Evolutionary conservation across 2,113 vertebrate genomes (phyloP), one percentile per base, ranked within the genome.

Genomic region (Haemorhous mexicanus): DNA sequence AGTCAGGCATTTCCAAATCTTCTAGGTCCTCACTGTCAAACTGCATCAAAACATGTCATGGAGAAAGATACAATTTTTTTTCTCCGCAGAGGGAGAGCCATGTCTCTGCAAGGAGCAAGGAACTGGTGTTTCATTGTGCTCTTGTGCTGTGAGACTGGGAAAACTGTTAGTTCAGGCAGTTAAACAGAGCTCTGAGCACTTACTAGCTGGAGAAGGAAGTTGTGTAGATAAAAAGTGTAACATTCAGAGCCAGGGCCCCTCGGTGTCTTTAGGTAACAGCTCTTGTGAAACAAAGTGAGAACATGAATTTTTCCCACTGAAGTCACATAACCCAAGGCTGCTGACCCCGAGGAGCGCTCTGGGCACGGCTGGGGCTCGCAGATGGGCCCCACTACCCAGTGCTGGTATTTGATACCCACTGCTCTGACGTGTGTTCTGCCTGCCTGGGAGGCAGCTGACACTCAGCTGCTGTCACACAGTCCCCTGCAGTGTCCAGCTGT

Each of bases 291-390:
- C 6, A 13, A 30, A 5, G 4, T 10, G 18, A 24, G 28, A 11
- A 32, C 9, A 1, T 4, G 8, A 20, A 1, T 28, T 61, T 32
- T 62, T 16, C 41, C 30, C 14, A 1, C 14, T 46, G 28, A n/a
- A 41, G 39, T 44, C 2, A 0, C 41, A 41, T 27, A 16, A 6
- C 8, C 3, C 3, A 1, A 27, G 58, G 35, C 7, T 15, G 33
- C 14, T 46, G 16, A 5, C 70, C 53, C 33, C 2, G 0, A 1
- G 62, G 70, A 49, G 58, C 5, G 20, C 56, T 41, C 21, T 32
- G 12, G 11, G 47, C 24, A 1, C 5, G 43, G 30, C 32, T 22
- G 49, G 35, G 56, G 27, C 35, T 67, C 61, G 5, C 37, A 52
- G 37, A 10, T 23, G 37, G 28, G 37, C 61, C 37, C 49, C 6